phyloP scores from a whole-genome alignment of 2,888 invertebrate genomes.

The Trisateles emortualis region DNA sequence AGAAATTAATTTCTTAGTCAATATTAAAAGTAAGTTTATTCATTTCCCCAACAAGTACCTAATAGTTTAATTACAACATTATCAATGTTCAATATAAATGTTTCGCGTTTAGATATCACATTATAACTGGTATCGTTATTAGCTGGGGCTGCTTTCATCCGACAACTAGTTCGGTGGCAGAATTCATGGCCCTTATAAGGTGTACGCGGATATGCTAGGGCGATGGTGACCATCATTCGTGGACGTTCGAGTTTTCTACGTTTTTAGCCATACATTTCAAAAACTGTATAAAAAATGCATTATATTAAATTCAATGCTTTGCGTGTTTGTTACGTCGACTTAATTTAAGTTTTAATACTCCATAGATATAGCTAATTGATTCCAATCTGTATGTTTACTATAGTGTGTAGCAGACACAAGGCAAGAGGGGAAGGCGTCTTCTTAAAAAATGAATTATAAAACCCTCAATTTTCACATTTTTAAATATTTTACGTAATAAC shows the following conservation, averaged over 20 bases:
- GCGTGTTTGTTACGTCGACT: no score
- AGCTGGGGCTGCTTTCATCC: constrained; percentile 73
- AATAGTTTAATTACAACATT: constrained; percentile 25
- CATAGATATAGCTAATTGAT: no score
- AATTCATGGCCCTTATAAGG: constrained; percentile 72
- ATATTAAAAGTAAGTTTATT: neutral
- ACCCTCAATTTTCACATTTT: no score
- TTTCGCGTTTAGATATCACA: constrained; percentile 37
- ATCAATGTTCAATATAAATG: constrained; percentile 23
- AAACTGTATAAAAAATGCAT: neutral
- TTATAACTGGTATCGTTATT: constrained; percentile 64
- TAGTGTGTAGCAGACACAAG: no score
- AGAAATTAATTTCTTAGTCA: no score
- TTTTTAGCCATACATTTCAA: no score
- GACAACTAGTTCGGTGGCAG: constrained; percentile 74
- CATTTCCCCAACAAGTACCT: constrained; percentile 3
- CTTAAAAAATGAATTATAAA: no score
- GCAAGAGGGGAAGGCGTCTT: no score
- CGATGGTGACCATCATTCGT: constrained; percentile 52
- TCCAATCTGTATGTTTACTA: no score
- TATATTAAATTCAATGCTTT: no score
- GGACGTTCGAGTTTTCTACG: neutral
- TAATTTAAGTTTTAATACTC: no score
- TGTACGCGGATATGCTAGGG: constrained; percentile 62
- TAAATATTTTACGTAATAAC: no score